A percentile compares a stretch with the other conserved stretches of the same genome.
Evolutionary conservation across 2,888 invertebrate species (phyloP).

Genomic region (Acanthacorydalis orientalis): DNA sequence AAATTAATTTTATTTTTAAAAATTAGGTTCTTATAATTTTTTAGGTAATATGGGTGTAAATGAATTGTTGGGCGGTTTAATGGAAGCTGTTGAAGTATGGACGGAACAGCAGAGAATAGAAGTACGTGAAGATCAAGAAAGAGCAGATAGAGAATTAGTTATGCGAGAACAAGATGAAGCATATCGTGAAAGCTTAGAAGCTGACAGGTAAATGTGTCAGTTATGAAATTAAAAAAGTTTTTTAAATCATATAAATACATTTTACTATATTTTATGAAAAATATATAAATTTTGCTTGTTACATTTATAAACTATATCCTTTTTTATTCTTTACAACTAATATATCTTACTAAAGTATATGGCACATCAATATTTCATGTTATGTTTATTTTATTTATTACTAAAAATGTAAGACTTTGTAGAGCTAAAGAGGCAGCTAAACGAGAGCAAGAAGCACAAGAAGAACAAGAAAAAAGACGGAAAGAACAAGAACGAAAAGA

Average conservation of each 20-base stretch:
- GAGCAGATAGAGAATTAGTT: slow-evolving; percentile 75
- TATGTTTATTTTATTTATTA: slow-evolving; percentile 1
- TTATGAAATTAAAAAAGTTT: not conserved
- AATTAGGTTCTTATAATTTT: not conserved
- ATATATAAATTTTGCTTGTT: not conserved
- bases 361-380: not conserved
- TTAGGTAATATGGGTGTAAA: slow-evolving; percentile 73
- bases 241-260: not conserved
- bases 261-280: not conserved
- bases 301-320: not conserved
- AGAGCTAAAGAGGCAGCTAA: slow-evolving; percentile 81
- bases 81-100: slow-evolving; percentile 78
- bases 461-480: slow-evolving; percentile 52
- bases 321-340: not conserved
- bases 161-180: slow-evolving; percentile 90
- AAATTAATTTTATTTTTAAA: no score
- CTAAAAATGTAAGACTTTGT: not conserved
- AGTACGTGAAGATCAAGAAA: slow-evolving; percentile 69
- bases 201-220: slow-evolving; percentile 43
- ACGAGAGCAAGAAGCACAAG: slow-evolving; percentile 55
- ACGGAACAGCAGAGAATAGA: slow-evolving; percentile 60
- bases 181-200: slow-evolving; percentile 75
- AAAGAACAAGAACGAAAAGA: slow-evolving; percentile 58
- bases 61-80: slow-evolving; percentile 70
- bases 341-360: not conserved